A percentile compares a stretch with the other conserved stretches of the same genome.
Conservation (phyloP, 2,797 vertebrate genomes). For the Acanthornis magna region DNA sequence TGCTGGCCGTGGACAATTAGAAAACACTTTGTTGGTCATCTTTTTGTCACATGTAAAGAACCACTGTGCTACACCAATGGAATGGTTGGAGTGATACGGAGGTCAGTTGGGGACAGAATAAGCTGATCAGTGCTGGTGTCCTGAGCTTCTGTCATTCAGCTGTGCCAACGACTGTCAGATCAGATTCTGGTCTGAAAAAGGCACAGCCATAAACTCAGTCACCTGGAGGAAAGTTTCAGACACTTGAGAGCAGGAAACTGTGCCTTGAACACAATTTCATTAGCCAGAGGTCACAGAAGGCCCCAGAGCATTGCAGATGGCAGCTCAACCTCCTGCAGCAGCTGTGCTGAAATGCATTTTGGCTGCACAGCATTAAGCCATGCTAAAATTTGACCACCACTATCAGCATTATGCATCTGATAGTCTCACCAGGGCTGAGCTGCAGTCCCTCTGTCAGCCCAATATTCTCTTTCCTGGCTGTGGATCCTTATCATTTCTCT, state of each 20-base stretch:
- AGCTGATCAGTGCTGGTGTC: conserved; percentile 15
- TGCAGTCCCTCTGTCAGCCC: neutral
- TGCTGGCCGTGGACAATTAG: neutral
- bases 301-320: neutral
- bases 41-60: neutral
- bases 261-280: neutral
- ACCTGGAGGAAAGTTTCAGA: neutral
- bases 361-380: neutral
- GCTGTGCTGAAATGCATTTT: neutral
- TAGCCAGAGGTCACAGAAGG: neutral
- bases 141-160: neutral
- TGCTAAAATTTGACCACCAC: neutral
- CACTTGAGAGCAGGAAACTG: neutral
- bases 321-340: neutral
- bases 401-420: neutral
- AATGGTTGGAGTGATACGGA: neutral
- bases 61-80: neutral
- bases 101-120: neutral
- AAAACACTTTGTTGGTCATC: neutral
- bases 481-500: neutral
- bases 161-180: neutral
- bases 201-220: neutral
- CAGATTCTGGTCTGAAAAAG: neutral
- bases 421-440: neutral
- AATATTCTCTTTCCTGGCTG: neutral